Conservation (phyloP, 2,888 invertebrate genomes). For the Acrobasis suavella region DNA sequence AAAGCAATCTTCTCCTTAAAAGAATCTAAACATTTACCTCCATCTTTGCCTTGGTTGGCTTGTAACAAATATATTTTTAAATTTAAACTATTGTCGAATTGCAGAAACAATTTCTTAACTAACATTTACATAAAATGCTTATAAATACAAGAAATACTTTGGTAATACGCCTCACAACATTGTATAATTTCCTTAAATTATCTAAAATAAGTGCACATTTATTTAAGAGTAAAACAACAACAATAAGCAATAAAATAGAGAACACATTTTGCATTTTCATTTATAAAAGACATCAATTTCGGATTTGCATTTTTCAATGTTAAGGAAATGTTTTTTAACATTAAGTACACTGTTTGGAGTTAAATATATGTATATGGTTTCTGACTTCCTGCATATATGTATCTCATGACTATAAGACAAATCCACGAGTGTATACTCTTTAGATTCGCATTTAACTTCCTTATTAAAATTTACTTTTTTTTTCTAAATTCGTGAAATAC, state of each 20-base stretch:
- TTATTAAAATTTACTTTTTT: not conserved
- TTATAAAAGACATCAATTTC: conserved; percentile 6
- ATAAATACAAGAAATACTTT: conserved; percentile 40
- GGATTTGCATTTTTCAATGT: not conserved
- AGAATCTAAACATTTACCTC: conserved; percentile 32
- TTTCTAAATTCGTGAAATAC: conserved; percentile 13
- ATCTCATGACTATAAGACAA: conserved; percentile 9
- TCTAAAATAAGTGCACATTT: conserved; percentile 40
- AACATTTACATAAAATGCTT: conserved; percentile 30
- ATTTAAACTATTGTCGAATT: conserved; percentile 55
- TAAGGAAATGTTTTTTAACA: conserved; percentile 1
- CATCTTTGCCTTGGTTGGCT: conserved; percentile 38
- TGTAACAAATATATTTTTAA: conserved; percentile 34
- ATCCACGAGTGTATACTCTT: conserved; percentile 25
- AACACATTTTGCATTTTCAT: conserved; percentile 11
- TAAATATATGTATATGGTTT: not conserved
- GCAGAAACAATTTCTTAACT: conserved; percentile 44
- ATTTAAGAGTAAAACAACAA: conserved; percentile 33
- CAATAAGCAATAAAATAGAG: conserved; percentile 25
- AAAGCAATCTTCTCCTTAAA: conserved; percentile 35
- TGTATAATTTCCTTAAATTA: conserved; percentile 42
- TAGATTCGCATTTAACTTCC: not conserved
- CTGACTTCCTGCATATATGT: conserved; percentile 1
- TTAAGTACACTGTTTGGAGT: not conserved
- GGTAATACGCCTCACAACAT: conserved; percentile 43